Conservation (phyloP, 1,140 invertebrate genomes). For the Drosophila lowei region DNA sequence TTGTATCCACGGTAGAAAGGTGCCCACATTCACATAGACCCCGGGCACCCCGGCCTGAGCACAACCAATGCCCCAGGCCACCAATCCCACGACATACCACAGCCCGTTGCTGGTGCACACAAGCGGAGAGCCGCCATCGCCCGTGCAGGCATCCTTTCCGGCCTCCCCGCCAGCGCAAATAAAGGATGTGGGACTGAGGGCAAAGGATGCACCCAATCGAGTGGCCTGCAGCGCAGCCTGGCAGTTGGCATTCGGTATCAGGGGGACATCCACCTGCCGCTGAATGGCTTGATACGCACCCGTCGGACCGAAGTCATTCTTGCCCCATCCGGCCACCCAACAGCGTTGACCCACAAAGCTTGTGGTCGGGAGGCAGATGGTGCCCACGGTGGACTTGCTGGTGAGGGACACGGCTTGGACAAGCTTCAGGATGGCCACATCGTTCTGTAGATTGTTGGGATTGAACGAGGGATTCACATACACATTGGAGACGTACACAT, state of each 20-base stretch:
- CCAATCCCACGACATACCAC: conserved; percentile 87
- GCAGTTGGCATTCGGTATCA: conserved; percentile 86
- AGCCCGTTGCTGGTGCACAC: conserved; percentile 87
- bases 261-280: conserved; percentile 88
- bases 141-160: conserved; percentile 90
- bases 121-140: conserved; percentile 90
- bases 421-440: conserved; percentile 88
- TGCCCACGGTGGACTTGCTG: conserved; percentile 87
- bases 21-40: conserved; percentile 88
- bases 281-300: conserved; percentile 88
- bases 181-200: conserved; percentile 87
- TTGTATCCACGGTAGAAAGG: conserved; percentile 87
- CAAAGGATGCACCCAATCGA: conserved; percentile 86
- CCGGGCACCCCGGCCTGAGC: conserved; percentile 86
- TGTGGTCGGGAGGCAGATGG: conserved; percentile 87
- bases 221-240: conserved; percentile 86
- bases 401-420: conserved; percentile 85
- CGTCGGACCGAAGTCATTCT: conserved; percentile 87
- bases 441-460: conserved; percentile 87
- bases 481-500: conserved; percentile 85
- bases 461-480: conserved; percentile 88
- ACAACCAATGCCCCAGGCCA: conserved; percentile 90
- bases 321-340: conserved; percentile 92
- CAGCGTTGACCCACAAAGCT: conserved; percentile 87
- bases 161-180: conserved; percentile 90